phyloP scores from a whole-genome alignment of 2,113 vertebrate genomes.

The Dasyprocta punctata region DNA sequence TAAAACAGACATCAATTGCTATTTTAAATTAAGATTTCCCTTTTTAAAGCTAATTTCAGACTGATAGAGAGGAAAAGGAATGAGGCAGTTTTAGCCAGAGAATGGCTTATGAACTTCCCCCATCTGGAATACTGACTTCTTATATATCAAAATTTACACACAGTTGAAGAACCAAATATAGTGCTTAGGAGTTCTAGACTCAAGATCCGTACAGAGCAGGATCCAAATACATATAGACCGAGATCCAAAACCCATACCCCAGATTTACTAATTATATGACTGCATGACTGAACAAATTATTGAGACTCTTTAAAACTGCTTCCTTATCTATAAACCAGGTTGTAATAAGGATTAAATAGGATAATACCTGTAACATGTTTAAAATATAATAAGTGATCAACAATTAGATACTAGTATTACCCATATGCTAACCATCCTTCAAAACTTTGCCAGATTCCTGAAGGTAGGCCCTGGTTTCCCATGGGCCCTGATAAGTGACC shows the following conservation, averaged over 20 bases:
- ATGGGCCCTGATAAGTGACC: not conserved
- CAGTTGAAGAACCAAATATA: not conserved
- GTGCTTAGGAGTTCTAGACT: not conserved
- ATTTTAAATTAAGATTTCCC: conserved; percentile 43
- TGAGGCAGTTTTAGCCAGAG: not conserved
- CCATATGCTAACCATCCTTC: not conserved
- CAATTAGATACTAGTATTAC: not conserved
- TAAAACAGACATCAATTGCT: conserved; percentile 32
- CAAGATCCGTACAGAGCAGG: not conserved
- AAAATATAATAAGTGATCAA: not conserved
- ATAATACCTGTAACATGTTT: not conserved
- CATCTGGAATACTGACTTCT: not conserved
- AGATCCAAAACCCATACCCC: not conserved
- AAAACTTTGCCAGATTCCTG: conserved; percentile 32
- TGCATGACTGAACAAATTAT: not conserved
- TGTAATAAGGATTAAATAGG: not conserved
- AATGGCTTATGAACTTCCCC: not conserved
- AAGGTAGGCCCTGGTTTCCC: not conserved
- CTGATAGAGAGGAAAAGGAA: not conserved
- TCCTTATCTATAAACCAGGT: conserved; percentile 25
- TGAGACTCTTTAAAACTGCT: not conserved
- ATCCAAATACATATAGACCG: not conserved
- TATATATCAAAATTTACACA: not conserved
- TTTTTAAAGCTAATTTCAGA: conserved; percentile 14
- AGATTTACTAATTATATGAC: not conserved